These are phyloP conservation scores for Tanypteryx hageni DNA, from an alignment of 2,888 invertebrate genomes.

Conservation along the genomic window DNA sequence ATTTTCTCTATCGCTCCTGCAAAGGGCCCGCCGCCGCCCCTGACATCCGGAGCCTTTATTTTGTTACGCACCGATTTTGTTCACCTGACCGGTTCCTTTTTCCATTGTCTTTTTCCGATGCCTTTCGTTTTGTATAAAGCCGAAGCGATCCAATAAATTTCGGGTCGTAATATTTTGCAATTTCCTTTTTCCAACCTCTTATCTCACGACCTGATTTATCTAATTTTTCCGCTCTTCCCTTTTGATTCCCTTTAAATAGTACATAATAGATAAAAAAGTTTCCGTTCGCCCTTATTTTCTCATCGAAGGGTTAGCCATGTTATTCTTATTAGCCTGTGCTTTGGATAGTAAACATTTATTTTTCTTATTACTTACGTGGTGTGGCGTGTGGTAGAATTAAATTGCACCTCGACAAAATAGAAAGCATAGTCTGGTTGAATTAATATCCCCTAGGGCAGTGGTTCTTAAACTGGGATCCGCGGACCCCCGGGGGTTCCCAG, in stretches of 20 bases:
- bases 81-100: constrained; percentile 24
- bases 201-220: background rate
- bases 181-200: background rate
- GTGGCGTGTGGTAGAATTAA: background rate
- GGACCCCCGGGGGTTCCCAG: too few species aligned
- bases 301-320: background rate
- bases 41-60: background rate
- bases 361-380: background rate
- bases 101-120: constrained; percentile 11
- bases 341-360: background rate
- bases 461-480: too few species aligned
- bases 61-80: constrained; percentile 19
- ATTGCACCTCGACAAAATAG: too few species aligned
- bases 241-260: too few species aligned
- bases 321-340: background rate
- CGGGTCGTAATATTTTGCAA: background rate
- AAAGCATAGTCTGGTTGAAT: too few species aligned
- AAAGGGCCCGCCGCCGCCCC: background rate
- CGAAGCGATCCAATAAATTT: constrained; percentile 10
- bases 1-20: background rate
- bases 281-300: too few species aligned
- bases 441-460: too few species aligned
- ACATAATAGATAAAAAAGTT: too few species aligned
- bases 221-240: background rate
- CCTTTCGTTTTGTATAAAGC: background rate